Conservation (phyloP, 2,888 invertebrate genomes). For the Conops quadrifasciatus region DNA sequence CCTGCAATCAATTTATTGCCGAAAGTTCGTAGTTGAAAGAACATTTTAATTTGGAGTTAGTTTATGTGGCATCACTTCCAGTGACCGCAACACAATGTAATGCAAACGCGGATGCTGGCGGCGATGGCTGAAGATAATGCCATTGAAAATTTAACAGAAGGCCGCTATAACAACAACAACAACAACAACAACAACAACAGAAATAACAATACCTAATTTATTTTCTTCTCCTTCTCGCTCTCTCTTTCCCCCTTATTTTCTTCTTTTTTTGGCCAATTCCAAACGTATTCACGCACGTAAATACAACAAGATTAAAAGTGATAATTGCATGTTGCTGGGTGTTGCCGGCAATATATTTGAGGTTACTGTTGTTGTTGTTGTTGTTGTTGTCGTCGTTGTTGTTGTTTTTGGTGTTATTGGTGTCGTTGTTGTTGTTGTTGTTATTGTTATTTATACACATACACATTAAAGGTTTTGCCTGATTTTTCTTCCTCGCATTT, state of each 20-base stretch:
- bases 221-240: constrained; percentile 7
- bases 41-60: constrained; percentile 62
- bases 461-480: background rate
- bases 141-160: constrained; percentile 18
- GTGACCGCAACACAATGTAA: constrained; percentile 1
- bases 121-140: constrained; percentile 20
- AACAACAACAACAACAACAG: background rate
- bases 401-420: constrained; percentile 42
- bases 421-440: constrained; percentile 17
- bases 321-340: constrained; percentile 16
- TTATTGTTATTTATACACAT: background rate
- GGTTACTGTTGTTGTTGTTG: background rate
- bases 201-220: constrained; percentile 8
- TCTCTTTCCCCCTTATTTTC: too few species aligned
- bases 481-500: background rate
- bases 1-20: constrained; percentile 45
- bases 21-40: constrained; percentile 64
- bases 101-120: constrained; percentile 9
- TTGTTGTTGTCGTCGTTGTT: constrained; percentile 38
- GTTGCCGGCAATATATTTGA: background rate
- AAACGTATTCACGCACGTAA: too few species aligned
- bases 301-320: background rate
- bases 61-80: constrained; percentile 38
- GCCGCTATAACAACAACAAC: background rate
- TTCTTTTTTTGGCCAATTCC: too few species aligned